phyloP scores from a whole-genome alignment of 23 tunicate genomes.

The Pegea sp. region DNA sequence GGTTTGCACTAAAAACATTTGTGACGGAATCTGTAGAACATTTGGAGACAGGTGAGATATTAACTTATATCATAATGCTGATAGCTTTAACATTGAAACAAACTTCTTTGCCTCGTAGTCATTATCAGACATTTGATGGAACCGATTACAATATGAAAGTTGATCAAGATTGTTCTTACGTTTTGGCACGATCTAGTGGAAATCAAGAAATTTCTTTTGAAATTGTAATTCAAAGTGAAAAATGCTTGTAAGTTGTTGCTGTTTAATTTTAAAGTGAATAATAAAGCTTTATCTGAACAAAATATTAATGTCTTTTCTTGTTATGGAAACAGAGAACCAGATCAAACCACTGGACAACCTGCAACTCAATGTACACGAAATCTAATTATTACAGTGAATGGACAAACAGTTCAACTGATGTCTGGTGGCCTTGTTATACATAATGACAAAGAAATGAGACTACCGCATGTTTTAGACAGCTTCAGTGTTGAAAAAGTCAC shows the following conservation, averaged over 20 bases:
- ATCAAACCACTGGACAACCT: not conserved
- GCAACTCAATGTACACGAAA: slow-evolving; percentile 44
- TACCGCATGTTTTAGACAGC: slow-evolving; percentile 55
- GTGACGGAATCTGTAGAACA: slow-evolving; percentile 88
- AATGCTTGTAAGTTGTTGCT: slow-evolving; percentile 52
- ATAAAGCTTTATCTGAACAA: no score
- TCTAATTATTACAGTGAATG: slow-evolving; percentile 74
- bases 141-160: slow-evolving; percentile 71
- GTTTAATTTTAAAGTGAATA: no score
- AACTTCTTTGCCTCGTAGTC: slow-evolving; percentile 29
- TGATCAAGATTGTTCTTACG: slow-evolving; percentile 95
- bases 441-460: slow-evolving; percentile 36
- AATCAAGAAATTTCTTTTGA: slow-evolving; percentile 63
- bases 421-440: slow-evolving; percentile 85
- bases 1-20: slow-evolving; percentile 81
- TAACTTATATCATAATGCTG: slow-evolving; percentile 3
- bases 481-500: slow-evolving; percentile 92
- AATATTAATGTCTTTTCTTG: no score
- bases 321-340: not conserved
- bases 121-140: slow-evolving; percentile 97
- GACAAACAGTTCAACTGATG: slow-evolving; percentile 33
- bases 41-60: slow-evolving; percentile 60
- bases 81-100: not conserved
- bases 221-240: slow-evolving; percentile 79
- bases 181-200: slow-evolving; percentile 75